A percentile compares a stretch with the other conserved stretches of the same genome.
Evolutionary conservation across 2,888 invertebrate genomes (phyloP).

Genomic region (Rhimphoctona megacephalus): DNA sequence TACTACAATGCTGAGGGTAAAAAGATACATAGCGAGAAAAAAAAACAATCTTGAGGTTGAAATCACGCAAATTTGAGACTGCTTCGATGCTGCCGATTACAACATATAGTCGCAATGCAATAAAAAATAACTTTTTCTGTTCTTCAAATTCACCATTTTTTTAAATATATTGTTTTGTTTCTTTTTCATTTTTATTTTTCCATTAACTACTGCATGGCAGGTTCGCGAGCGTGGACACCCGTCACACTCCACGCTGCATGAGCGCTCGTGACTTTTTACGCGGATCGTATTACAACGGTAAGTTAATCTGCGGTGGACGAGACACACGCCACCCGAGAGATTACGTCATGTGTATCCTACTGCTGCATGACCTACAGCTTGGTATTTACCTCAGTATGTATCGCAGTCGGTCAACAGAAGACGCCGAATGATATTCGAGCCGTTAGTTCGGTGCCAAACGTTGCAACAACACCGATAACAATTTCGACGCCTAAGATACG

Average conservation of each 20-base stretch:
- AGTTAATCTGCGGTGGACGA: conserved; percentile 38
- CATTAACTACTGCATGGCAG: background rate
- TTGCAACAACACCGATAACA: conserved; percentile 22
- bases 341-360: conserved; percentile 50
- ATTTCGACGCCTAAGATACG: background rate
- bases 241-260: conserved; percentile 13
- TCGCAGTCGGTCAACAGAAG: conserved; percentile 45
- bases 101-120: too few species aligned
- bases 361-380: conserved; percentile 43
- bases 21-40: conserved; percentile 12
- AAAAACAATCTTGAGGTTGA: conserved; percentile 25
- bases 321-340: conserved; percentile 22
- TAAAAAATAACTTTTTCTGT: background rate
- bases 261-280: conserved; percentile 38
- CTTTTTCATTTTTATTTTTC: background rate
- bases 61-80: background rate
- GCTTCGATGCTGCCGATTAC: background rate
- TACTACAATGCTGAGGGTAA: background rate
- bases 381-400: conserved; percentile 43
- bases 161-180: background rate
- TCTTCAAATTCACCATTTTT: background rate
- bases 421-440: conserved; percentile 58
- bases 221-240: conserved; percentile 2
- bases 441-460: conserved; percentile 50
- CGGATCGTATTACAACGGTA: conserved; percentile 48